phyloP scores from a whole-genome alignment of 2,797 vertebrate species.

The Helostoma temminkii region DNA sequence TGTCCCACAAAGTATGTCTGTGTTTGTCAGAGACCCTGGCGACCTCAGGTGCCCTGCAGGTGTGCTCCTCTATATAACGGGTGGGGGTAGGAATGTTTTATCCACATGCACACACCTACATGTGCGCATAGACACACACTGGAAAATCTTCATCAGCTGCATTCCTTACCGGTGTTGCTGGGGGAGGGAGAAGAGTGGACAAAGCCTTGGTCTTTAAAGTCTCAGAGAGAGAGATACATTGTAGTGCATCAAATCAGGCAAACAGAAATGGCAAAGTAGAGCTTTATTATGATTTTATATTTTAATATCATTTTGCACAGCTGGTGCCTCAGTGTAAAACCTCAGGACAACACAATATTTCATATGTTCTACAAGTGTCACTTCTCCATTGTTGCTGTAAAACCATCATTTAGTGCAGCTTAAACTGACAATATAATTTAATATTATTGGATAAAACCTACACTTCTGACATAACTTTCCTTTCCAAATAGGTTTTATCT shows the following conservation, averaged over 20 bases:
- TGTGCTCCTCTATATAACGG: slow-evolving; percentile 64
- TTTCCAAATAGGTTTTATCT: not conserved
- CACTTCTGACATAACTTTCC: not conserved
- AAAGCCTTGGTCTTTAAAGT: slow-evolving; percentile 68
- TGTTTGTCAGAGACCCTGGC: slow-evolving; percentile 40
- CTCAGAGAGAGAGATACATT: slow-evolving; percentile 18
- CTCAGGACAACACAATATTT: too few relatives aligned
- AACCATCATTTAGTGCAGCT: too few relatives aligned
- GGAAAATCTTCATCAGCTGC: slow-evolving; percentile 71
- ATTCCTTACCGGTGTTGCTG: slow-evolving; percentile 73
- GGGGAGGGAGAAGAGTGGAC: slow-evolving; percentile 66
- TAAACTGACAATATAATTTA: too few relatives aligned
- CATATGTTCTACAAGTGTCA: too few relatives aligned
- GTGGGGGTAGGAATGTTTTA: slow-evolving; percentile 60
- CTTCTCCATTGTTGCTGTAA: too few relatives aligned
- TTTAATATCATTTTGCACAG: not conserved
- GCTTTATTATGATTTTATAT: too few relatives aligned
- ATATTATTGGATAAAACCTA: too few relatives aligned
- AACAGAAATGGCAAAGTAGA: not conserved
- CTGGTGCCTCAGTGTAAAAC: too few relatives aligned
- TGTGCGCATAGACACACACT: slow-evolving; percentile 39
- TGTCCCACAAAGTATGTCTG: slow-evolving; percentile 36
- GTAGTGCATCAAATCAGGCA: slow-evolving; percentile 5
- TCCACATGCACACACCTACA: slow-evolving; percentile 35
- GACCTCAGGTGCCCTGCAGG: slow-evolving; percentile 80